Conservation (phyloP, 1,140 invertebrate species). For the Drosophila oshimai region DNA sequence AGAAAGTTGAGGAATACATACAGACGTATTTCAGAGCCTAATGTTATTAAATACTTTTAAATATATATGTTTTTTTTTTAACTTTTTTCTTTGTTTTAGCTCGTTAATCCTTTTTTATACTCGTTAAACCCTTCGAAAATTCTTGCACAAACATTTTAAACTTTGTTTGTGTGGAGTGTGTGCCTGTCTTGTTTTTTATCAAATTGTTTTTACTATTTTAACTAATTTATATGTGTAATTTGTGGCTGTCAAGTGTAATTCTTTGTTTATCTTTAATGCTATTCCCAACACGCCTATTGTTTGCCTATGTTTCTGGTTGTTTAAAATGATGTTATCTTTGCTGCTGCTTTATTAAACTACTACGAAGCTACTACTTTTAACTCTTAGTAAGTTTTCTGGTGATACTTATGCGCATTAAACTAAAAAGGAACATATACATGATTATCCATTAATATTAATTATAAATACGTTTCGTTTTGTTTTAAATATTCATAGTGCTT, state of each 20-base stretch:
- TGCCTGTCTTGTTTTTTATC: constrained; percentile 15
- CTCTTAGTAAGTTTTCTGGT: constrained; percentile 52
- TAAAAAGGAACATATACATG: constrained; percentile 82
- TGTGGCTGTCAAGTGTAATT: constrained; percentile 11
- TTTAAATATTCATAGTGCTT: constrained; percentile 66
- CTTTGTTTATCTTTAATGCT: constrained; percentile 13
- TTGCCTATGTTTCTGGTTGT: constrained; percentile 28
- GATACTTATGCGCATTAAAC: constrained; percentile 76
- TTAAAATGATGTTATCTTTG: constrained; percentile 57
- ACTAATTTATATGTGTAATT: constrained; percentile 49
- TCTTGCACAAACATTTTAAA: constrained; percentile 75
- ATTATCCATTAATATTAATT: constrained; percentile 71
- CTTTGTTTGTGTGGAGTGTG: constrained; percentile 24
- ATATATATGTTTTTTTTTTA: constrained; percentile 44
- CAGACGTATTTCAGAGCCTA: constrained; percentile 35
- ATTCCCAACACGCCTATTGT: constrained; percentile 58
- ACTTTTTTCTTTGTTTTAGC: constrained; percentile 56
- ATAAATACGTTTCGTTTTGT: constrained; percentile 52
- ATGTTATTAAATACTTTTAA: constrained; percentile 54
- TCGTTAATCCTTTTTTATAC: constrained; percentile 12
- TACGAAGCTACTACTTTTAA: constrained; percentile 73
- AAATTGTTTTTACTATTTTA: constrained; percentile 49
- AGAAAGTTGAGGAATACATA: constrained; percentile 41
- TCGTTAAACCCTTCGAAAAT: constrained; percentile 39
- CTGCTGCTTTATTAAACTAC: constrained; percentile 50